A percentile compares a stretch with the other conserved stretches of the same genome.
Evolutionary conservation across 2,113 vertebrate species (phyloP).

Genomic region (Rostratula benghalensis): DNA sequence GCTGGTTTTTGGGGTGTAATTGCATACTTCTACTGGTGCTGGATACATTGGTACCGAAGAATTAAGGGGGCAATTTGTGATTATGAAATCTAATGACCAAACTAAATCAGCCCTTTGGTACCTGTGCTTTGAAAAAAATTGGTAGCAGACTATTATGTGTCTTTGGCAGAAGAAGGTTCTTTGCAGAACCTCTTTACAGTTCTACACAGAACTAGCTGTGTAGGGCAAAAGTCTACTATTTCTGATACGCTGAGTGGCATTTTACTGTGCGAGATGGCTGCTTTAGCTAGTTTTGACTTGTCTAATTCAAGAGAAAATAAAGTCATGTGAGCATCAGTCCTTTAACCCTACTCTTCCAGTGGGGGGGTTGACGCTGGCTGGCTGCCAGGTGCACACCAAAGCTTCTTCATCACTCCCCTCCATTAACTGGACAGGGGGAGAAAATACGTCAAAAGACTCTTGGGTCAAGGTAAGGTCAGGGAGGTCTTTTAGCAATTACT

Average conservation of each 20-base stretch:
- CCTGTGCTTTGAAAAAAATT: background rate
- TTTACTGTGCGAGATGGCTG: background rate
- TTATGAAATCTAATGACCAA: conserved; percentile 13
- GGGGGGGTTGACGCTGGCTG: background rate
- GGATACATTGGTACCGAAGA: background rate
- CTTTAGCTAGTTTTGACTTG: background rate
- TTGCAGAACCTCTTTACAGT: background rate
- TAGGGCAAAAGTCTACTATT: background rate
- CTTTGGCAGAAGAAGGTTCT: background rate
- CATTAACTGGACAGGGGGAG: background rate
- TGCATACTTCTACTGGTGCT: background rate
- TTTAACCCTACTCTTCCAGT: background rate
- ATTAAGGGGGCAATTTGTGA: background rate
- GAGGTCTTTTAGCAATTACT: background rate
- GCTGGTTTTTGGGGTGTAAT: background rate
- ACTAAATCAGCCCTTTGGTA: background rate
- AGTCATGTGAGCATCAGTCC: background rate
- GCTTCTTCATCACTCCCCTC: background rate
- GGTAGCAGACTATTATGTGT: background rate
- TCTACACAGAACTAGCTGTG: background rate
- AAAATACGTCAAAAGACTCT: rapidly evolving
- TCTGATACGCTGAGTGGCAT: background rate
- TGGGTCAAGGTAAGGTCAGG: rapidly evolving
- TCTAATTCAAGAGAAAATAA: background rate
- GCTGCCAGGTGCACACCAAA: background rate